Evolutionary conservation across 2,113 vertebrate genomes (phyloP), one percentile per base, ranked within the genome.

Genomic region (Bagarius yarrelli): DNA sequence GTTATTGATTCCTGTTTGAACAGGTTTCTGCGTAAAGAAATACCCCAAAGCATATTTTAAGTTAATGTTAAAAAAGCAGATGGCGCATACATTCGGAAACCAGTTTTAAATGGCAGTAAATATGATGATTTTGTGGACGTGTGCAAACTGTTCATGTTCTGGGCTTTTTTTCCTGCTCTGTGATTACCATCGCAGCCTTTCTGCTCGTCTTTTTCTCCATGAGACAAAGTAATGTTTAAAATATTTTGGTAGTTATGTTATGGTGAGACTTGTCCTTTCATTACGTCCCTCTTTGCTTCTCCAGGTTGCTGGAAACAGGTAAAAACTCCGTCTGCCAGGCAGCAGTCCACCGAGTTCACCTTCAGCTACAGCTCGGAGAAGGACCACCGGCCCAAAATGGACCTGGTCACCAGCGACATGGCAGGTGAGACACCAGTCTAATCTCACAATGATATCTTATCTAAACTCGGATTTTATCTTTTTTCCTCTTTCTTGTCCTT

Each of bases 231-330:
- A 50, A 64, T 56, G n/a, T 64, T 21, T 71, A 70, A 82, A 36
- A 30, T 32, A 30, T 32, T 55, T 79, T 61, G 32, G 61, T 50
- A 61, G 66, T 56, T 77, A 1, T 56, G 40, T 44, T 34, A 23
- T 36, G 47, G 9, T 5, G 13, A 13, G 44, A 23, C 19, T 18
- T n/a, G 23, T 27, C 47, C 25, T 81, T 57, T 82, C 63, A 79
- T 67, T 47, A 57, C 52, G 34, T 56, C 59, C 11, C 40, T 47
- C 67, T 50, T 63, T 63, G 34, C 19, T n/a, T 34, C 1, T 56
- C 83, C 81, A 96, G 95, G 93, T 76, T 96, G 94, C 57, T 96
- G 95, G 95, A 95, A 94, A 80, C 94, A 94, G 88, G 93, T 95
- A 69, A 95, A 95, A 83, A 93, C 93, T 81, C 94, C 94, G 1